These are phyloP conservation scores for Siphonodentalium dalli DNA, from an alignment of 2,888 invertebrate species.

Conservation along the genomic window DNA sequence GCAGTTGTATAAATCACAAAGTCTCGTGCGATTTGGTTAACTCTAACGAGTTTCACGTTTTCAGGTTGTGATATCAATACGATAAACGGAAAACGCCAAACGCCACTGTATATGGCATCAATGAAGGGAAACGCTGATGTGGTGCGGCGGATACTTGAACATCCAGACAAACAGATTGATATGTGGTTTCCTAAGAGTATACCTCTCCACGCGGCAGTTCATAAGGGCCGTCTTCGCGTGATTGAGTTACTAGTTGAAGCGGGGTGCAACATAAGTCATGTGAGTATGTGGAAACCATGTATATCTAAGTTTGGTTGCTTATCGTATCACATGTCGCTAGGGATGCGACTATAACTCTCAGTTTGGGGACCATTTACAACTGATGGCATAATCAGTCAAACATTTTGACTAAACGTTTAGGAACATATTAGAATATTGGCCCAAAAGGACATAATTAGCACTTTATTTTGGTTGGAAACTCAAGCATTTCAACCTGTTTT, in stretches of 20 bases:
- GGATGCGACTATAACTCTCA: too few relatives aligned
- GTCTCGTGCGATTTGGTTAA: too few relatives aligned
- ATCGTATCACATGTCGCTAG: too few relatives aligned
- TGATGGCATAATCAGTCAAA: too few relatives aligned
- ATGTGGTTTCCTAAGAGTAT: constrained; percentile 34
- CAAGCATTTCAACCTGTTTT: too few relatives aligned
- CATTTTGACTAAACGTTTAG: too few relatives aligned
- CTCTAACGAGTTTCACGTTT: neutral
- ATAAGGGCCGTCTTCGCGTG: constrained; percentile 42
- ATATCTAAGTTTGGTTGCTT: neutral
- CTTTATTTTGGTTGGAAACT: too few relatives aligned
- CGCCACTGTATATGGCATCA: constrained; percentile 57
- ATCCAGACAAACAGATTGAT: constrained; percentile 37
- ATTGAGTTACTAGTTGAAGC: constrained; percentile 47
- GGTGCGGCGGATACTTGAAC: constrained; percentile 42
- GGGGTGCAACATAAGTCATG: constrained; percentile 59
- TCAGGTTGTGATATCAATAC: constrained; percentile 59
- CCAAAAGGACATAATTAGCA: too few relatives aligned
- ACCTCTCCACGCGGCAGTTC: constrained; percentile 53
- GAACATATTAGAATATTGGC: too few relatives aligned
- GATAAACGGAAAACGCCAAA: constrained; percentile 41
- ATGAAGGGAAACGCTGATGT: constrained; percentile 51
- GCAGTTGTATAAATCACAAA: too few relatives aligned
- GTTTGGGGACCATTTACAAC: too few relatives aligned
- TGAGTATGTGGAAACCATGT: constrained; percentile 23